Base-by-base conservation (phyloP, 1,140 invertebrate species). In the Cheumatopsyche charites region DNA sequence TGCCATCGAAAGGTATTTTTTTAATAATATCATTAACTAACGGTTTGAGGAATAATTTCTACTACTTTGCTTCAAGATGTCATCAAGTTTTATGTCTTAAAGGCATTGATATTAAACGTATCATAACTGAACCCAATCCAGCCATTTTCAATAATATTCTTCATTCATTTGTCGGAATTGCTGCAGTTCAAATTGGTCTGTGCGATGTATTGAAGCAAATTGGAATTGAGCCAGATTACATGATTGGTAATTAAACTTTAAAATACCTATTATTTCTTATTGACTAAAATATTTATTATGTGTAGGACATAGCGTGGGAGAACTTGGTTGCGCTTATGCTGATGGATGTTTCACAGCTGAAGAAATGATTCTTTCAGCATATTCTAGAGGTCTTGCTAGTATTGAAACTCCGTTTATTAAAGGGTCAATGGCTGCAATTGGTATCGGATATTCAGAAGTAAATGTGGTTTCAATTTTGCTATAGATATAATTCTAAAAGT, bases 91-190 rank as follows among this genome's bases (percentile, higher is more conserved):
- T 98, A 0, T 84, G 88, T 77, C 86, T 89, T 0, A 90, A 90
- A 79, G 92, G 90, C 9, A 79, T 98, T 23, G 90, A 96, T 80
- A 85, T 98, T 3, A 88, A 91, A 13, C 82, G 92, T 52, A 89
- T 98, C 73, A 83, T 98, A 29, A 91, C 91, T 0, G 90, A 88
- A 15, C 83, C 86, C 12, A 88, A 94, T 77, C 89, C 90, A 5
- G 87, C 84, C 62, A 90, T 89, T 1, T 94, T 92, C 79, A 89
- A 95, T 66, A 92, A 94, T 78, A 90, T 94, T 71, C 79, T 97
- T 0, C 90, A 96, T 80, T 93, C 92, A 0, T 97, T 98, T 83
- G 90, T 97, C 45, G 92, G 93, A 36, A 97, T 98, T 12, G 94
- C 94, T 15, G 92, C 94, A 17, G 89, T 98, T 82, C 85, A 95